These are phyloP conservation scores for Sphaeramia orbicularis DNA, from an alignment of 2,797 vertebrate genomes.

Conservation along the genomic window DNA sequence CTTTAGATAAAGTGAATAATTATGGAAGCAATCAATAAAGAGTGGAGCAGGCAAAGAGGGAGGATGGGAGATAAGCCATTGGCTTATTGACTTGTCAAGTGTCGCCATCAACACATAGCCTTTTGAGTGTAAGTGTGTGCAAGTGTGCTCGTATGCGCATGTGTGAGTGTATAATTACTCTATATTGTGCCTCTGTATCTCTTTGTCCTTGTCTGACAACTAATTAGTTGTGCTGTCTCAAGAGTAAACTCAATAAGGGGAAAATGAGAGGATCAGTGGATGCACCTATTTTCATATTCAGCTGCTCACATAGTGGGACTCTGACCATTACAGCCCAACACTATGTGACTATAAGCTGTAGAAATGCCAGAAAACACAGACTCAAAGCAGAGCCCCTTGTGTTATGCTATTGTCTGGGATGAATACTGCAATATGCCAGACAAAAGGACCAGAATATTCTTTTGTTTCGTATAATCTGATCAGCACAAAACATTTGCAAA, in stretches of 20 bases:
- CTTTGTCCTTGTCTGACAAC: constrained; percentile 72
- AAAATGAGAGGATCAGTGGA: constrained; percentile 63
- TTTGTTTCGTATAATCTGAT: too few species aligned
- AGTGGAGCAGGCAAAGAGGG: constrained; percentile 54
- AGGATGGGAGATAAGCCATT: constrained; percentile 71
- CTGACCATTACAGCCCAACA: constrained; percentile 18
- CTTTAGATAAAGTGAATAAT: constrained; percentile 81
- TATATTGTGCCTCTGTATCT: constrained; percentile 60
- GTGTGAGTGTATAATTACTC: constrained; percentile 67
- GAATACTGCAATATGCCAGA: constrained; percentile 13
- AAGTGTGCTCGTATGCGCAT: constrained; percentile 19
- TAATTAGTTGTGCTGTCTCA: constrained; percentile 79
- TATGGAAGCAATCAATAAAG: constrained; percentile 79
- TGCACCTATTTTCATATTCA: constrained; percentile 69
- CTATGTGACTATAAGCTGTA: constrained; percentile 12
- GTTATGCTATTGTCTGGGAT: constrained; percentile 2
- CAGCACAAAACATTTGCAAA: not conserved
- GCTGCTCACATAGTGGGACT: constrained; percentile 30
- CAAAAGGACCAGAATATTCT: not conserved
- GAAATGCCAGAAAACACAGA: constrained; percentile 13
- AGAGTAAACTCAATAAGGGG: constrained; percentile 65
- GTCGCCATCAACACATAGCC: constrained; percentile 73
- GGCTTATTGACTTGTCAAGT: constrained; percentile 85
- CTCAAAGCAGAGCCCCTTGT: not conserved
- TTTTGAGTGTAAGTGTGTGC: constrained; percentile 51